A percentile compares a stretch with the other conserved stretches of the same genome.
phyloP scores from a whole-genome alignment of 2,888 invertebrate species.

The Eurois occulta region DNA sequence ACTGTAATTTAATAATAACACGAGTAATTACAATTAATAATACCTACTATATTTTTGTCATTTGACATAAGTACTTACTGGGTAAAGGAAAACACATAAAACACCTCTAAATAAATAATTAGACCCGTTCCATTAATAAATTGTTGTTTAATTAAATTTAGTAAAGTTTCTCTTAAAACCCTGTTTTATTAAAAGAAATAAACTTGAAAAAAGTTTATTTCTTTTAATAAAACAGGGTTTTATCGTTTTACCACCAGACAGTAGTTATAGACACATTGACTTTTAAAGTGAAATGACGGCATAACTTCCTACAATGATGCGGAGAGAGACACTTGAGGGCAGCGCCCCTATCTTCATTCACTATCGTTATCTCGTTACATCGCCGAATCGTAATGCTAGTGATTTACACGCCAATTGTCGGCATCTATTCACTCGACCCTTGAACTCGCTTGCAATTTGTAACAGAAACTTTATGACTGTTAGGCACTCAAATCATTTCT shows the following conservation, averaged over 20 bases:
- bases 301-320: constrained; percentile 47
- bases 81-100: not conserved
- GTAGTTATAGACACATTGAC: constrained; percentile 41
- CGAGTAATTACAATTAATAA: too few species aligned
- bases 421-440: constrained; percentile 70
- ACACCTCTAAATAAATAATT: not conserved
- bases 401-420: constrained; percentile 84
- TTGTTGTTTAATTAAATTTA: not conserved
- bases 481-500: constrained; percentile 4
- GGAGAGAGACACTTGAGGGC: constrained; percentile 72
- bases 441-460: constrained; percentile 63
- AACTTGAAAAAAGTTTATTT: too few species aligned
- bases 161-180: too few species aligned
- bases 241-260: not conserved
- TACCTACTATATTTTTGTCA: constrained; percentile 6
- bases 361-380: constrained; percentile 80
- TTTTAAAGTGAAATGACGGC: constrained; percentile 44
- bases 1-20: constrained; percentile 45
- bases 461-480: constrained; percentile 66
- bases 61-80: not conserved
- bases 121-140: not conserved
- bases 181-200: too few species aligned
- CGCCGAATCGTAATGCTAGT: constrained; percentile 72
- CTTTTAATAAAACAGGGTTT: not conserved
- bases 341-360: constrained; percentile 84